Evolutionary conservation across 2,888 invertebrate species (phyloP).

Genomic region (Pterostichus niger): DNA sequence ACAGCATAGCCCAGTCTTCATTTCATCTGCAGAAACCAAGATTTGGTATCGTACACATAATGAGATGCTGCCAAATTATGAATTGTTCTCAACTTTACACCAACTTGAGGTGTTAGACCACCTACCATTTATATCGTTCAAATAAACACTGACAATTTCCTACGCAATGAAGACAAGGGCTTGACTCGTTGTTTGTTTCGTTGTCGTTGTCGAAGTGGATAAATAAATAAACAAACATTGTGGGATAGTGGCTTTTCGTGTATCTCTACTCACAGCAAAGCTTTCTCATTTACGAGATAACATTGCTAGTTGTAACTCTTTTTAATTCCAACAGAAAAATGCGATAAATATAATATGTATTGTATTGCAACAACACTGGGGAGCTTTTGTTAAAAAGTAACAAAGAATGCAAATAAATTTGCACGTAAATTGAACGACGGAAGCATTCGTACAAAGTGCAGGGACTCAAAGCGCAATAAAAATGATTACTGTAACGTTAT

Average conservation of each 20-base stretch:
- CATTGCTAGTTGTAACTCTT: no score
- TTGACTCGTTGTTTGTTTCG: not conserved
- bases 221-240: constrained; percentile 22
- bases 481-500: constrained; percentile 5
- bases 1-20: not conserved
- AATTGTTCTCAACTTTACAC: not conserved
- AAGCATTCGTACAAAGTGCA: no score
- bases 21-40: no score
- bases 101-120: not conserved
- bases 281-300: constrained; percentile 11
- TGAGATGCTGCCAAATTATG: not conserved
- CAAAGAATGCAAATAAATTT: not conserved
- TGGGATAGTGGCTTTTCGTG: constrained; percentile 4
- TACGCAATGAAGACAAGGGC: no score
- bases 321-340: no score
- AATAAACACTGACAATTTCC: no score
- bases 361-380: not conserved
- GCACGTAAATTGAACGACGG: not conserved
- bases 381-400: not conserved
- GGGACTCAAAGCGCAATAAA: not conserved
- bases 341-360: not conserved
- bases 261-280: not conserved
- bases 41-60: no score
- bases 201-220: not conserved
- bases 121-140: not conserved